A percentile compares a stretch with the other conserved stretches of the same genome.
These are phyloP conservation scores for Rhabdomys pumilio DNA, from an alignment of 2,797 vertebrate species.

Conservation along the genomic window DNA sequence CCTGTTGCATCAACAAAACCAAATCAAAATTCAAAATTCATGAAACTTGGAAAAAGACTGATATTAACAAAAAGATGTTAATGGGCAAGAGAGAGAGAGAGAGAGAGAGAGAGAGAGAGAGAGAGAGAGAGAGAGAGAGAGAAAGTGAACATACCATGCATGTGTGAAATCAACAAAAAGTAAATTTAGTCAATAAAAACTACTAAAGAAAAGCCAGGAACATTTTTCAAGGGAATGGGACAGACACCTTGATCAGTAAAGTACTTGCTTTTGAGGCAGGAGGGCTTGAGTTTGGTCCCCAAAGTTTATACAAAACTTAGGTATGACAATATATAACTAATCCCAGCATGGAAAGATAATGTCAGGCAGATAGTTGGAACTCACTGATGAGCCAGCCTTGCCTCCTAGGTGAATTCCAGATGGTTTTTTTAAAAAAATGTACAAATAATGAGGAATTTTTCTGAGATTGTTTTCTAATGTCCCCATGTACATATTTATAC, in stretches of 20 bases:
- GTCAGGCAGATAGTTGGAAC: neutral
- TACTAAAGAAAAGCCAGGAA: neutral
- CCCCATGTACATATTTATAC: neutral
- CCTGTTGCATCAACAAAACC: neutral
- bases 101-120: too few relatives aligned
- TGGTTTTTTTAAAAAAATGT: neutral
- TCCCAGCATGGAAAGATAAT: neutral
- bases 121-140: neutral
- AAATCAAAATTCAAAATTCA: neutral
- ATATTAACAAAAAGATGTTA: neutral
- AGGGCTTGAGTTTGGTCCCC: neutral
- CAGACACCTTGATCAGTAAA: neutral
- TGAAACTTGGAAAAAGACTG: neutral
- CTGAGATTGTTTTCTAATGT: neutral
- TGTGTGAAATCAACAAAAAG: neutral
- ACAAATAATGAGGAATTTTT: neutral
- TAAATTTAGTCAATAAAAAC: neutral
- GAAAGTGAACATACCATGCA: neutral
- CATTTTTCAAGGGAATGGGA: neutral
- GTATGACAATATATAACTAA: neutral
- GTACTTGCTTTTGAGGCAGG: neutral
- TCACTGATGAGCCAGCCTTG: neutral
- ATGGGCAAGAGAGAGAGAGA: neutral
- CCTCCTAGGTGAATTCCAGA: neutral
- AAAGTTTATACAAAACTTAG: neutral